These are phyloP conservation scores for Syritta pipiens DNA, from an alignment of 2,888 invertebrate species.

Conservation along the genomic window DNA sequence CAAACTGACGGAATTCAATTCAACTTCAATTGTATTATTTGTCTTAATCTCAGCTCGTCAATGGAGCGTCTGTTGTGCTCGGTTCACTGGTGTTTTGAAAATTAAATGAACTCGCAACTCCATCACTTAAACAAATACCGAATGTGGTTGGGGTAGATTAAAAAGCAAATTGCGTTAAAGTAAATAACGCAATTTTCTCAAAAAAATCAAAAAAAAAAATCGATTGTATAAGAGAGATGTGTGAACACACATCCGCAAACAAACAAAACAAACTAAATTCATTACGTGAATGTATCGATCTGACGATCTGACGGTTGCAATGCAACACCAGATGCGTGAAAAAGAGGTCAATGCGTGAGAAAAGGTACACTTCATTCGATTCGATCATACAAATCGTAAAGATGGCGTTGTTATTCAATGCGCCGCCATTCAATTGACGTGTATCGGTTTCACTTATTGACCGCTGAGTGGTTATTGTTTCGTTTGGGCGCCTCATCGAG, in stretches of 20 bases:
- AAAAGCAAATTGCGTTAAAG: too few relatives aligned
- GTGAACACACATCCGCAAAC: not conserved
- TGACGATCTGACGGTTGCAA: too few relatives aligned
- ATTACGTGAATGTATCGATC: conserved; percentile 24
- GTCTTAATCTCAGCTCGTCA: too few relatives aligned
- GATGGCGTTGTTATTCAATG: conserved; percentile 43
- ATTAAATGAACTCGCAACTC: not conserved
- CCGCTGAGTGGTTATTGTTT: conserved; percentile 15
- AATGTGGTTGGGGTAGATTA: too few relatives aligned
- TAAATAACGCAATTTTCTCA: not conserved
- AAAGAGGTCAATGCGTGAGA: conserved; percentile 28
- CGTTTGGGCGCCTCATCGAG: conserved; percentile 13
- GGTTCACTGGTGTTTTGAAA: not conserved
- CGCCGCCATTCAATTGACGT: conserved; percentile 25
- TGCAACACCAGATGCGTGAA: conserved; percentile 29
- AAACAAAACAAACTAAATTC: conserved; percentile 8
- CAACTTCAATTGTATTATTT: too few relatives aligned
- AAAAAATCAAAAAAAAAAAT: too few relatives aligned
- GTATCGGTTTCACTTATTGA: conserved; percentile 34
- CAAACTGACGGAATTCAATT: too few relatives aligned
- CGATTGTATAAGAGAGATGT: too few relatives aligned
- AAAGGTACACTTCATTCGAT: conserved; percentile 18
- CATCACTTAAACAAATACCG: conserved; percentile 7
- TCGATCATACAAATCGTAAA: conserved; percentile 5
- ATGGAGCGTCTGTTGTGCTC: too few relatives aligned